Evolutionary conservation across 2,797 vertebrate species (phyloP).

Genomic region (Ctenochaetus hawaiiensis): DNA sequence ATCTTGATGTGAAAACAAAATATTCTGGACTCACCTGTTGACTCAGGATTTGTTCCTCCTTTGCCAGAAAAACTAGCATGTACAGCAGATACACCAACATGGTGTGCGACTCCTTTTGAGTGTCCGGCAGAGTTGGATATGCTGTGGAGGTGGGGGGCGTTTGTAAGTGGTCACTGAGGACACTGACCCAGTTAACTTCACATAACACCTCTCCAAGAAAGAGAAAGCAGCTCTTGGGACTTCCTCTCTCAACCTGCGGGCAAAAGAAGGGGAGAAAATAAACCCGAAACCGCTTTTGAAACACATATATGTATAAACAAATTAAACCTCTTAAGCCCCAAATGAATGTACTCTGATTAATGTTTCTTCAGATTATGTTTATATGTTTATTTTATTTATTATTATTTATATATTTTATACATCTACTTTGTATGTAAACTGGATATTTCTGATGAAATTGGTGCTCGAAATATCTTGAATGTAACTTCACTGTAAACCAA

Average conservation of each 20-base stretch:
- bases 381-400: no score
- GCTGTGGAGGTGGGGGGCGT: slow-evolving; percentile 79
- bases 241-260: slow-evolving; percentile 94
- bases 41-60: slow-evolving; percentile 91
- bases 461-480: not conserved
- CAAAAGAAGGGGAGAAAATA: slow-evolving; percentile 2
- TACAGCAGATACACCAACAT: slow-evolving; percentile 96
- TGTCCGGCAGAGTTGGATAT: slow-evolving; percentile 60
- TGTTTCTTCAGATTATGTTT: not conserved
- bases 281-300: not conserved
- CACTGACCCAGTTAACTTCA: slow-evolving; percentile 97
- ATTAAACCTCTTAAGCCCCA: not conserved
- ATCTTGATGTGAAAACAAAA: not conserved
- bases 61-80: slow-evolving; percentile 94
- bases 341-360: not conserved
- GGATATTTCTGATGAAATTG: not conserved
- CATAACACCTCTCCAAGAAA: slow-evolving; percentile 95
- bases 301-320: not conserved
- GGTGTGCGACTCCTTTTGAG: slow-evolving; percentile 81
- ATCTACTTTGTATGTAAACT: not conserved
- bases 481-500: not conserved
- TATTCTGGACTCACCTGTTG: slow-evolving; percentile 83
- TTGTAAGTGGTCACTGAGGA: slow-evolving; percentile 91
- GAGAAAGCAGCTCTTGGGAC: slow-evolving; percentile 96
- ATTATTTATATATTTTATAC: no score